Percentiles rank a stretch among this genome's conserved stretches.
Conservation (phyloP, 1,140 invertebrate species). For the Drosophila bocki region DNA sequence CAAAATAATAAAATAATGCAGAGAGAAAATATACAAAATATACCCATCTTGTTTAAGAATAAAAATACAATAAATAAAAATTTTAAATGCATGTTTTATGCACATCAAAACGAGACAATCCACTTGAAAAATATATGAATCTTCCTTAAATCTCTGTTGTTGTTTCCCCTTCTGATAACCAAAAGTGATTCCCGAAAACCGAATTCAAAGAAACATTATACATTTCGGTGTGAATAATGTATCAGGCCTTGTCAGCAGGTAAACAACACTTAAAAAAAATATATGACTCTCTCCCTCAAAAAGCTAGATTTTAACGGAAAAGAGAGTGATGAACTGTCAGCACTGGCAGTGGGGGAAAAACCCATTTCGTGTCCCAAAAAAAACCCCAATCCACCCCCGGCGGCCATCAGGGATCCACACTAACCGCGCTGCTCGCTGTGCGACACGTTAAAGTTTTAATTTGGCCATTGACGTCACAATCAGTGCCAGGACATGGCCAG, state of each 20-base stretch:
- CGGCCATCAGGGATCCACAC: conserved; percentile 18
- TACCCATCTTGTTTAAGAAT: not conserved
- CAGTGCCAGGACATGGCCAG: conserved; percentile 44
- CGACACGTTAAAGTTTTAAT: conserved; percentile 81
- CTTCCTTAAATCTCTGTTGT: not conserved
- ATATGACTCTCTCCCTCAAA: not conserved
- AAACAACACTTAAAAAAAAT: conserved; percentile 4
- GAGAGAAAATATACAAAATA: not conserved
- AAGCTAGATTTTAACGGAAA: conserved; percentile 10
- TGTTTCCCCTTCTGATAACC: no score
- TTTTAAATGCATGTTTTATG: not conserved
- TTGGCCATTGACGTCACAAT: conserved; percentile 76
- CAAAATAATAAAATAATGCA: not conserved
- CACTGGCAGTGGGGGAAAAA: conserved; percentile 4
- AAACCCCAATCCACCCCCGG: not conserved
- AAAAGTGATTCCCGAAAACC: not conserved
- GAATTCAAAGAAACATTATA: not conserved
- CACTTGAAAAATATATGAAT: not conserved
- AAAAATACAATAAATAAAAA: not conserved
- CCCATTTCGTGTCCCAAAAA: conserved; percentile 5
- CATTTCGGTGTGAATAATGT: conserved; percentile 2
- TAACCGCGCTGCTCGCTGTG: conserved; percentile 35
- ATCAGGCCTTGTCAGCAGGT: not conserved
- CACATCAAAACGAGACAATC: not conserved
- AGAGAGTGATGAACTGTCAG: conserved; percentile 20